Evolutionary conservation across 1,140 invertebrate genomes (phyloP).

Genomic region (Apis laboriosa): DNA sequence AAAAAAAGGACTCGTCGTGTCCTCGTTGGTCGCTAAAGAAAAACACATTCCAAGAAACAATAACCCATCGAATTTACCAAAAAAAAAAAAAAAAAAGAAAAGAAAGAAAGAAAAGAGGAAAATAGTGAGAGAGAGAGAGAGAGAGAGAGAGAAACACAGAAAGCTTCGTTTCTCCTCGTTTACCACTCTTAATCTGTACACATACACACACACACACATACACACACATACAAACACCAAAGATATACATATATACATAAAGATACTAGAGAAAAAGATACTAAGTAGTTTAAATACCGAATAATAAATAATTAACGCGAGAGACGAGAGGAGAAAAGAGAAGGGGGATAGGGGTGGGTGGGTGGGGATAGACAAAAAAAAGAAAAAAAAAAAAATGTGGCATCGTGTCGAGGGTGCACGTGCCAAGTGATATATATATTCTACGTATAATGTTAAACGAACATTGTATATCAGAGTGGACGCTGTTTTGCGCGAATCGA

Average conservation of each 20-base stretch:
- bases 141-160: not conserved
- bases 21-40: slow-evolving; percentile 76
- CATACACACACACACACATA: not conserved
- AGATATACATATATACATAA: not conserved
- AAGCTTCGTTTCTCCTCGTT: slow-evolving; percentile 28
- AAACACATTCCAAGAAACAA: slow-evolving; percentile 1
- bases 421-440: slow-evolving; percentile 74
- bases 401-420: slow-evolving; percentile 75
- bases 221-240: not conserved
- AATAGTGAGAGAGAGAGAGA: no score
- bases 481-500: slow-evolving; percentile 60
- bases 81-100: slow-evolving; percentile 17
- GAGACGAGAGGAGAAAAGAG: not conserved
- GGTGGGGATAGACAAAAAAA: no score
- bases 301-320: not conserved
- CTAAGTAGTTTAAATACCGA: not conserved
- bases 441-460: slow-evolving; percentile 58
- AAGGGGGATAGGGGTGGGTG: slow-evolving; percentile 2
- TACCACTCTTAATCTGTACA: no score
- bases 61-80: slow-evolving; percentile 5
- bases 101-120: not conserved
- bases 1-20: slow-evolving; percentile 70
- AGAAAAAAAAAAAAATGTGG: slow-evolving; percentile 64
- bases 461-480: slow-evolving; percentile 69
- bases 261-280: not conserved